Percentiles rank a stretch among this genome's conserved stretches.
phyloP scores from a whole-genome alignment of 2,113 vertebrate species.

The Eretmochelys imbricata region DNA sequence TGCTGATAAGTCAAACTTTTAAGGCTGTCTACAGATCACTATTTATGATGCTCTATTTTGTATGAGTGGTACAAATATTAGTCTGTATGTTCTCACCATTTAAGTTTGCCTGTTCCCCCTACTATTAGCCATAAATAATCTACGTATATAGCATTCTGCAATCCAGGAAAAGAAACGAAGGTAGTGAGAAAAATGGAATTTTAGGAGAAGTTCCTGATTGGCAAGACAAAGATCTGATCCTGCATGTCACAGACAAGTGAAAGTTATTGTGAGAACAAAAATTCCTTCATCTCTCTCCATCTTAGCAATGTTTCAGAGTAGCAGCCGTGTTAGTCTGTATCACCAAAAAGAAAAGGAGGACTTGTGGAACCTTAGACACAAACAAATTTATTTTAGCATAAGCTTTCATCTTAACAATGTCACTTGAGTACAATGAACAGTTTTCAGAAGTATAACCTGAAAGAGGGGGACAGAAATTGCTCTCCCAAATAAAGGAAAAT shows the following conservation, averaged over 20 bases:
- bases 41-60: not conserved
- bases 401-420: not conserved
- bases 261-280: not conserved
- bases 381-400: no score
- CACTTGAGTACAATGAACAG: not conserved
- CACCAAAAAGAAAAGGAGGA: no score
- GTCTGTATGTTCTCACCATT: not conserved
- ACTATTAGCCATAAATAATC: not conserved
- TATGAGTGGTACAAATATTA: not conserved
- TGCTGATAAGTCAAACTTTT: not conserved
- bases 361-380: no score
- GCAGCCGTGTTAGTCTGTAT: no score
- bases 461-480: not conserved
- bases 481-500: not conserved
- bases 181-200: not conserved
- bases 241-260: not conserved
- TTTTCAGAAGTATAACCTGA: not conserved
- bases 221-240: no score
- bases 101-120: not conserved
- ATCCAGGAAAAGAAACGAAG: not conserved
- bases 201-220: not conserved
- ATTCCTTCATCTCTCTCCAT: not conserved
- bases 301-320: not conserved
- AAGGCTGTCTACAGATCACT: not conserved
- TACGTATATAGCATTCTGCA: not conserved